Conservation (phyloP, 2,113 vertebrate genomes). For the Cygnus atratus region DNA sequence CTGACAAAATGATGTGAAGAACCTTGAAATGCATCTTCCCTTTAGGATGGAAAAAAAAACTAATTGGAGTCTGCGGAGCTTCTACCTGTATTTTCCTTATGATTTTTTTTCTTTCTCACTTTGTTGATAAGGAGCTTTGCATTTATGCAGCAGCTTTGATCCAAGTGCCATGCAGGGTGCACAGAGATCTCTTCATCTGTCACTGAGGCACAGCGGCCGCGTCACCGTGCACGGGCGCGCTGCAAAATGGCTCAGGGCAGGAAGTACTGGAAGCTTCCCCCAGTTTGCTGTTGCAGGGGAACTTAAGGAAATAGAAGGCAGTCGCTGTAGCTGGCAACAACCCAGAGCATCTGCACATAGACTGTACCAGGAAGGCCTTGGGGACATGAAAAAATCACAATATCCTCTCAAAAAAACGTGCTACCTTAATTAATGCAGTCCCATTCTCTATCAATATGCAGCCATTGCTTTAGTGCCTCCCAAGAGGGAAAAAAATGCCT, state of each 20-base stretch:
- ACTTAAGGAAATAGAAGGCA: background rate
- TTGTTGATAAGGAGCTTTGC: background rate
- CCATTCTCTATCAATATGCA: background rate
- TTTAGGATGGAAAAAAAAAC: background rate
- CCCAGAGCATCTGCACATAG: background rate
- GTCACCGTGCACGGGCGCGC: rapidly evolving
- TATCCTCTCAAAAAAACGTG: background rate
- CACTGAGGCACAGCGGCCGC: background rate
- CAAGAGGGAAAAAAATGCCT: background rate
- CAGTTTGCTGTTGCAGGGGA: background rate
- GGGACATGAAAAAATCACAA: background rate
- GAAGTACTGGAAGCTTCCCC: background rate
- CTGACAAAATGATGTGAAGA: background rate
- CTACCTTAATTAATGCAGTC: background rate
- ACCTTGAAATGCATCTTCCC: background rate
- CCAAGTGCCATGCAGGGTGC: background rate
- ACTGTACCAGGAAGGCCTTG: background rate
- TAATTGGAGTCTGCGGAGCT: background rate
- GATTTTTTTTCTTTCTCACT: background rate
- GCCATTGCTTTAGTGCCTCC: background rate
- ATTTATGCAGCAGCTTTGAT: conserved; percentile 12
- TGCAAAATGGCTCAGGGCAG: background rate
- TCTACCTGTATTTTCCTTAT: background rate
- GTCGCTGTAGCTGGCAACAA: background rate
- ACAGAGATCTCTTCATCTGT: background rate